A percentile compares a stretch with the other conserved stretches of the same genome.
Evolutionary conservation across 2,888 invertebrate species (phyloP).

Genomic region (Celastrina argiolus): DNA sequence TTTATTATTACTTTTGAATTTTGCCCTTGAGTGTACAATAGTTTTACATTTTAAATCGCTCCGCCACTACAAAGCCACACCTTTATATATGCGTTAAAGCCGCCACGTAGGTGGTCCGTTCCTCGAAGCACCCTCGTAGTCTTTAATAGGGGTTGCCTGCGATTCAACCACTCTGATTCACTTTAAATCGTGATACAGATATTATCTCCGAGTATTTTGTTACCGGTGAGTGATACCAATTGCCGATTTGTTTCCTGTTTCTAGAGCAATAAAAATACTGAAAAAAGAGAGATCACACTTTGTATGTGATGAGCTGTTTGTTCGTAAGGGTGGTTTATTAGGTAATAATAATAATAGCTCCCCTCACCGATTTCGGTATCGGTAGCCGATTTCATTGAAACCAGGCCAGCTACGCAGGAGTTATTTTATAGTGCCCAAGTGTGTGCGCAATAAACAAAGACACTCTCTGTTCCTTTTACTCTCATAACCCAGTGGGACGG

Average conservation of each 20-base stretch:
- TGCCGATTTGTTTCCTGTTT: slow-evolving; percentile 4
- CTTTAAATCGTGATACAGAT: slow-evolving; percentile 9
- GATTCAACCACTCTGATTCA: slow-evolving; percentile 42
- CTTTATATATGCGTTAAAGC: slow-evolving; percentile 60
- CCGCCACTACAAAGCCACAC: slow-evolving; percentile 34
- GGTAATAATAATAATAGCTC: too few species aligned
- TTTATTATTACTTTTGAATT: not conserved
- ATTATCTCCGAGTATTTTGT: slow-evolving; percentile 7
- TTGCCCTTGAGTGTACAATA: too few species aligned
- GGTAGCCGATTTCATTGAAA: too few species aligned
- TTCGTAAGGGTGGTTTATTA: too few species aligned
- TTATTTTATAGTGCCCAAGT: too few species aligned
- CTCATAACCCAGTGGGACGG: too few species aligned
- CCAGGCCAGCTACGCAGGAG: too few species aligned
- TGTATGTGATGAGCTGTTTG: too few species aligned
- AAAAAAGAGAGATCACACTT: not conserved
- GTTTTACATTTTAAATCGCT: not conserved
- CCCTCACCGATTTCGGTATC: too few species aligned
- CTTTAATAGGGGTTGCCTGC: slow-evolving; percentile 37
- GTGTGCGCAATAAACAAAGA: too few species aligned
- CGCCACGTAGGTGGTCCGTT: slow-evolving; percentile 66
- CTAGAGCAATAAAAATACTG: not conserved
- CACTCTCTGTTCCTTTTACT: too few species aligned
- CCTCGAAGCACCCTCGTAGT: slow-evolving; percentile 58
- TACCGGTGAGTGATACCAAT: slow-evolving; percentile 6